Base-by-base conservation (phyloP, 2,888 invertebrate species). In the Hololepta plana region DNA sequence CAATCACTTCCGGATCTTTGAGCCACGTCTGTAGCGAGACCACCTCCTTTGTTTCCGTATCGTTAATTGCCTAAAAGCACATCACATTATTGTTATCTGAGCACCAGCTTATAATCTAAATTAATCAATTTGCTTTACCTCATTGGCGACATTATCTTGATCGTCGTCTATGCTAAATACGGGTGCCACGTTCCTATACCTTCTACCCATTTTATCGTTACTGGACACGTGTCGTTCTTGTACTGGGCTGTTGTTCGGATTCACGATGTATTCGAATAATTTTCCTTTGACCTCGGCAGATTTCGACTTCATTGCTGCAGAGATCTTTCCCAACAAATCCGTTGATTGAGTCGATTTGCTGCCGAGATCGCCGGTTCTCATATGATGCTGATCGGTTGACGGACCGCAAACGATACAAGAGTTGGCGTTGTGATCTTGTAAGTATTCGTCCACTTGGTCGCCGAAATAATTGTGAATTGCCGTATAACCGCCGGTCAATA, bases 131-230 rank as follows among this genome's bases (percentile, higher is more conserved):
- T 12, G 3, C 2, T 22, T 41, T 35, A 51, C 59, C 42, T 56
- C 49, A 38, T 53, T 36, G 33, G 49, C 37, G 33, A 61, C 55
- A 35, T 62, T 64, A 43, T 72, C 72, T 35, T 71, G 67, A 49
- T 90, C 88, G 46, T 90, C 91, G 42, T 87, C 88, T 45, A 93
- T 88, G 50, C 87, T 87, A 50, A 95, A 95, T 5, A 93, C 87
- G 4, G 88, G 85, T 1, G 82, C 80, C 29, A 84, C 77, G 56
- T 85, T 85, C 39, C 88, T 67, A 50, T 90, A 88, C 21, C 82
- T 67, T 53, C 77, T 87, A n/a, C 82, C 80, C 41, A 79, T 72
- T 47, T 73, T 72, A 44, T 88, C 85, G 30, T 62, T 67, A 37
- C 79, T 77, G 28, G 80, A 85, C 3, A 91, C 88, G 48, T 87